Evolutionary conservation across 2,113 vertebrate species (phyloP).

Genomic region (Calypte anna): DNA sequence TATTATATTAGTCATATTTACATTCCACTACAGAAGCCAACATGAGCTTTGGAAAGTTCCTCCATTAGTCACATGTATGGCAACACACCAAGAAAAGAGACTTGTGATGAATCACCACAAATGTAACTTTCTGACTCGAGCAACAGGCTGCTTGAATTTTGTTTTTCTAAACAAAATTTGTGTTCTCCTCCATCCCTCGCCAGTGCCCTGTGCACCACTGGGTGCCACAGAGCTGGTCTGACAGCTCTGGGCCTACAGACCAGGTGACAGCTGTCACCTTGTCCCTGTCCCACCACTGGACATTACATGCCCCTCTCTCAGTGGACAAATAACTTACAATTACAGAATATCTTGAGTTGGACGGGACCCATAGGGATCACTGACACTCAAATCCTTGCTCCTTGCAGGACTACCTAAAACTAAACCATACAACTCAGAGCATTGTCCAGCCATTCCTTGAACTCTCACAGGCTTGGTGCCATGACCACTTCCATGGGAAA

Average conservation of each 20-base stretch:
- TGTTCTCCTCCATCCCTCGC: background rate
- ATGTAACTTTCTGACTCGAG: background rate
- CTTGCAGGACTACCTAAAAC: background rate
- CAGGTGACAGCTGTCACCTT: background rate
- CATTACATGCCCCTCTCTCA: background rate
- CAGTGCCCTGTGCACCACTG: rapidly evolving
- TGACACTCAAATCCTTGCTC: background rate
- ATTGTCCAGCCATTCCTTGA: background rate
- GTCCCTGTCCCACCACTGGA: background rate
- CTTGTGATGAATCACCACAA: background rate
- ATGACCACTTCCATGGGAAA: background rate
- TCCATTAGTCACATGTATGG: background rate
- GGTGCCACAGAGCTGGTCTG: background rate
- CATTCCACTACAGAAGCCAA: background rate
- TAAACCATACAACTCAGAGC: background rate
- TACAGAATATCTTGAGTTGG: background rate
- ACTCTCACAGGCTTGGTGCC: background rate
- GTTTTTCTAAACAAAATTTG: background rate
- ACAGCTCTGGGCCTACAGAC: background rate
- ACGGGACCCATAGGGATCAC: background rate
- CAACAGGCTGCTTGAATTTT: background rate
- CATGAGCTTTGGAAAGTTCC: background rate
- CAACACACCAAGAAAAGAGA: background rate
- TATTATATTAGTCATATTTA: background rate
- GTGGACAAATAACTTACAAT: background rate